A percentile compares a stretch with the other conserved stretches of the same genome.
phyloP scores from a whole-genome alignment of 1,140 invertebrate genomes.

The Sarcophaga peregrina region DNA sequence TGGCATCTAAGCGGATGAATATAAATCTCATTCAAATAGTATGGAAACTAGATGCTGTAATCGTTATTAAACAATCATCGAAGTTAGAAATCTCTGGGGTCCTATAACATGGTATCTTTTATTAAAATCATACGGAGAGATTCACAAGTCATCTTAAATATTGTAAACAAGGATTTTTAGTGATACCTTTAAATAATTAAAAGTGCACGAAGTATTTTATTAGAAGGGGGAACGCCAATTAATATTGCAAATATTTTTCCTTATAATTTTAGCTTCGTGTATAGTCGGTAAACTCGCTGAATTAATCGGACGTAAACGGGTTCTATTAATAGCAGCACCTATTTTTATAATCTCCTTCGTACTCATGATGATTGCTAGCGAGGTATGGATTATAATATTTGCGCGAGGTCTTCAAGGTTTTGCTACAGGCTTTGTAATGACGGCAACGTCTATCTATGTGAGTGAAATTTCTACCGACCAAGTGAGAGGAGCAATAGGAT shows the following conservation, averaged over 20 bases:
- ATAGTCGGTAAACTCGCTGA: slow-evolving; percentile 73
- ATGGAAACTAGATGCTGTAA: too few relatives aligned
- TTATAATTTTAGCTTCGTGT: slow-evolving; percentile 64
- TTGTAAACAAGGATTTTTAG: too few relatives aligned
- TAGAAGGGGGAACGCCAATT: too few relatives aligned
- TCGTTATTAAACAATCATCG: too few relatives aligned
- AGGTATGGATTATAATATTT: slow-evolving; percentile 69
- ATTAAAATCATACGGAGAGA: too few relatives aligned
- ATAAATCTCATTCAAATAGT: too few relatives aligned
- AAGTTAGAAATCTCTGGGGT: too few relatives aligned
- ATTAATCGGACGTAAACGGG: slow-evolving; percentile 76
- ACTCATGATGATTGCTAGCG: slow-evolving; percentile 69
- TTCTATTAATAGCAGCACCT: slow-evolving; percentile 71
- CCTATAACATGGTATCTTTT: too few relatives aligned
- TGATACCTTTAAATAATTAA: too few relatives aligned
- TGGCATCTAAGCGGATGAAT: too few relatives aligned
- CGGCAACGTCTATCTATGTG: slow-evolving; percentile 81
- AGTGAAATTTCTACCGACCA: slow-evolving; percentile 83
- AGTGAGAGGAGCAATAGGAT: slow-evolving; percentile 78
- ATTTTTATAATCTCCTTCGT: slow-evolving; percentile 78
- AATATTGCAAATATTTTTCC: neutral
- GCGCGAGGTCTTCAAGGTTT: slow-evolving; percentile 74
- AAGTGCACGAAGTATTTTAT: too few relatives aligned
- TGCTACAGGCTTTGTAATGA: slow-evolving; percentile 77
- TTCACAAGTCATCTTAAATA: too few relatives aligned